A percentile compares a stretch with the other conserved stretches of the same genome.
Conservation (phyloP, 2,797 vertebrate genomes). For the Mionectes olivaceus region DNA sequence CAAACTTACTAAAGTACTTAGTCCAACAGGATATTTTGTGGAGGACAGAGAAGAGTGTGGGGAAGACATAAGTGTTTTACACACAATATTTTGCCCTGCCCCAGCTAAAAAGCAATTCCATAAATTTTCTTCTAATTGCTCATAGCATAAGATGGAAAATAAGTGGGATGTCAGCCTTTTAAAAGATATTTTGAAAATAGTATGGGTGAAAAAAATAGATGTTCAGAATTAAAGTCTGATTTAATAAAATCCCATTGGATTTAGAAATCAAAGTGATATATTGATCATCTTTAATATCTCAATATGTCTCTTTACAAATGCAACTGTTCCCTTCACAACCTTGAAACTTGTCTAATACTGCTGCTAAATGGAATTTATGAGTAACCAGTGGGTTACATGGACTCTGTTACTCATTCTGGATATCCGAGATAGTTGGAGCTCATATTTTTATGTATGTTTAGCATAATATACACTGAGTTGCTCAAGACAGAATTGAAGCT, state of each 20-base stretch:
- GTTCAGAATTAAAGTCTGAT: not conserved
- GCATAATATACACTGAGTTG: not conserved
- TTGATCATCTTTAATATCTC: not conserved
- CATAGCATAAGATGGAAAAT: not conserved
- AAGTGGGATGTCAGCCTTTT: not conserved
- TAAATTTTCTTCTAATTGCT: not conserved
- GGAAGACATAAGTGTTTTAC: not conserved
- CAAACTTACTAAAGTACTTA: not conserved
- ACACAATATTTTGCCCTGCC: not conserved
- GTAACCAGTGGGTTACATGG: not conserved
- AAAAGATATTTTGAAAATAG: not conserved
- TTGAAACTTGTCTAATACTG: not conserved
- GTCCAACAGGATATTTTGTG: not conserved
- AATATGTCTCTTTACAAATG: not conserved
- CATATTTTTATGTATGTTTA: constrained; percentile 19
- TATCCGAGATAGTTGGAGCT: not conserved
- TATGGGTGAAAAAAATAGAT: not conserved
- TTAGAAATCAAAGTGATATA: not conserved
- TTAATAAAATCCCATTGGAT: not conserved
- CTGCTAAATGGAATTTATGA: not conserved
- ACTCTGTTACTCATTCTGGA: not conserved
- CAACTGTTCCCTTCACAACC: not conserved
- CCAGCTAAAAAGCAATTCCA: not conserved
- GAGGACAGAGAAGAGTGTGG: not conserved
- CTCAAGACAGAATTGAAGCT: not conserved